Conservation (phyloP, 2,113 vertebrate species). For the Pseudorhombus dupliciocellatus region DNA sequence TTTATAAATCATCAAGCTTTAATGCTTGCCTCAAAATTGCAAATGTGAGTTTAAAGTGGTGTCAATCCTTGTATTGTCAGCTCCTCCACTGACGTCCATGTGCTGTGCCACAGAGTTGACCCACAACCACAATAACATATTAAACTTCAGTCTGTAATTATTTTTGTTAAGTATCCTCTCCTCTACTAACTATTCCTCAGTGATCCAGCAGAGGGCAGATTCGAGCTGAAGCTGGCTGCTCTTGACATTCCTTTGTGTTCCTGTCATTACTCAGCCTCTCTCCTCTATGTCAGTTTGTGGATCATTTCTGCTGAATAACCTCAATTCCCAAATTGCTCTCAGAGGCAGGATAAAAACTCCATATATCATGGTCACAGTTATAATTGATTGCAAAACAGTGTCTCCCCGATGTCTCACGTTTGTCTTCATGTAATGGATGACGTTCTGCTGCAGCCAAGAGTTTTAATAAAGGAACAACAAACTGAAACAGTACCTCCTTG, state of each 20-base stretch:
- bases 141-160: neutral
- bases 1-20: too few species aligned
- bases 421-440: slow-evolving; percentile 13
- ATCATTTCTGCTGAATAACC: slow-evolving; percentile 69
- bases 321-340: slow-evolving; percentile 71
- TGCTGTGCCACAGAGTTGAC: neutral
- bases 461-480: neutral
- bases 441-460: neutral
- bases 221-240: slow-evolving; percentile 34
- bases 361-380: slow-evolving; percentile 43
- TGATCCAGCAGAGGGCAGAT: slow-evolving; percentile 74
- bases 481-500: neutral
- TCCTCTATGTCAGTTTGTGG: slow-evolving; percentile 53
- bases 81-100: neutral
- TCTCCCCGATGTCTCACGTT: slow-evolving; percentile 30
- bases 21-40: too few species aligned
- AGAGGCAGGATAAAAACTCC: slow-evolving; percentile 35
- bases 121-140: neutral
- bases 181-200: slow-evolving; percentile 5
- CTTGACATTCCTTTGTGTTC: slow-evolving; percentile 68
- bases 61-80: neutral
- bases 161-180: neutral
- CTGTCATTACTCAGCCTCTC: slow-evolving; percentile 65
- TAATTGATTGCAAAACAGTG: slow-evolving; percentile 39
- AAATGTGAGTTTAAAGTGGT: too few species aligned